phyloP scores from a whole-genome alignment of 2,888 invertebrate genomes.

The Cephus spinipes region DNA sequence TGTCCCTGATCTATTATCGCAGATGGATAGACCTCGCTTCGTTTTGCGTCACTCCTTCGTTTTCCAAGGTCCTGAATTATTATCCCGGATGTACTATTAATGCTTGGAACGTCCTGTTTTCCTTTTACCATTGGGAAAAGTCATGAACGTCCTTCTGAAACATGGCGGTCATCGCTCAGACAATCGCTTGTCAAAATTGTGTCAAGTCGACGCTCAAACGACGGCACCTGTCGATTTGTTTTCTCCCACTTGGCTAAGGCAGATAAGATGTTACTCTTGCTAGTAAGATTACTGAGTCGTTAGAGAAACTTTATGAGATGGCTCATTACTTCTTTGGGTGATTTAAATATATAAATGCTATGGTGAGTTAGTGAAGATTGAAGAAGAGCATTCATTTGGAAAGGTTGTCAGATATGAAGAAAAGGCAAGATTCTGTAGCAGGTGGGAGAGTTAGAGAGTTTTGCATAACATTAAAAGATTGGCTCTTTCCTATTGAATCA shows the following conservation, averaged over 20 bases:
- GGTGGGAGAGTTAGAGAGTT: background rate
- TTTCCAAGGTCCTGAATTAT: background rate
- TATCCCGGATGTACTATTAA: background rate
- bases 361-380: background rate
- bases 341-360: background rate
- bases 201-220: slow-evolving; percentile 35
- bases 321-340: background rate
- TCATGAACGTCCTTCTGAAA: slow-evolving; percentile 2
- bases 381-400: background rate
- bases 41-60: background rate
- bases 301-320: background rate
- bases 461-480: background rate
- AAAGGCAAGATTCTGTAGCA: background rate
- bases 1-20: background rate
- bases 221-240: slow-evolving; percentile 41
- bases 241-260: slow-evolving; percentile 1
- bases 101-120: background rate
- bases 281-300: background rate
- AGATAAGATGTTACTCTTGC: background rate
- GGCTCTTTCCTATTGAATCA: background rate
- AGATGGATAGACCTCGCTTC: background rate
- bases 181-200: slow-evolving; percentile 55
- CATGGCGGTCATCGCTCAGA: slow-evolving; percentile 15
- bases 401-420: background rate
- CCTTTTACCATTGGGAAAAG: background rate